Evolutionary conservation across 2,797 vertebrate species (phyloP).

Genomic region (Centropyge bicolor): DNA sequence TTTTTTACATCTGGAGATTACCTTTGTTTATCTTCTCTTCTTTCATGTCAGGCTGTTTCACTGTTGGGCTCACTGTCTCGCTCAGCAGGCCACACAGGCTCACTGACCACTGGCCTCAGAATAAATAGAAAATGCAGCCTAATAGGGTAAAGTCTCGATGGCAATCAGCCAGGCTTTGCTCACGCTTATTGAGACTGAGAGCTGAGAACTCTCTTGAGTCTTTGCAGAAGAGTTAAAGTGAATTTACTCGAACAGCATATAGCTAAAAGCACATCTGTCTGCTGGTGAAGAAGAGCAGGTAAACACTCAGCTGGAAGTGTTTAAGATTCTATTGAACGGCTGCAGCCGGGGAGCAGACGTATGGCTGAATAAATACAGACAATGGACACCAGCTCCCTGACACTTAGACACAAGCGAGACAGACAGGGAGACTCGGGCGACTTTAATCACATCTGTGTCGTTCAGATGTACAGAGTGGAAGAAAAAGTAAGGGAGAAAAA

Average conservation of each 20-base stretch:
- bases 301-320: constrained; percentile 14
- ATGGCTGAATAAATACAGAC: constrained; percentile 34
- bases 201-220: constrained; percentile 28
- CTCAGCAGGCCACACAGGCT: constrained; percentile 1
- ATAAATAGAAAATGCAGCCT: constrained; percentile 44
- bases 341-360: not conserved
- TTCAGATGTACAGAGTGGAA: not conserved
- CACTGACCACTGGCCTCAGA: constrained; percentile 16
- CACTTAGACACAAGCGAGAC: constrained; percentile 11
- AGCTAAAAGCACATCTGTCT: constrained; percentile 12
- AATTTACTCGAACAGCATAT: not conserved
- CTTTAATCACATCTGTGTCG: constrained; percentile 1
- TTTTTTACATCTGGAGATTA: not conserved
- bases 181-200: constrained; percentile 34
- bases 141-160: constrained; percentile 32
- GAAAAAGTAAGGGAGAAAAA: not conserved
- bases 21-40: not conserved
- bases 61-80: not conserved
- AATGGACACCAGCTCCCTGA: constrained; percentile 6
- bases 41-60: not conserved
- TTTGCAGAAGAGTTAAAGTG: constrained; percentile 19
- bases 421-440: not conserved
- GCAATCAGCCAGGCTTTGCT: constrained; percentile 32
- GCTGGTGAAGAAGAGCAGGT: not conserved
- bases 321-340: constrained; percentile 19